Conservation (phyloP, 2,797 vertebrate species). For the Syndactyla subalaris region DNA sequence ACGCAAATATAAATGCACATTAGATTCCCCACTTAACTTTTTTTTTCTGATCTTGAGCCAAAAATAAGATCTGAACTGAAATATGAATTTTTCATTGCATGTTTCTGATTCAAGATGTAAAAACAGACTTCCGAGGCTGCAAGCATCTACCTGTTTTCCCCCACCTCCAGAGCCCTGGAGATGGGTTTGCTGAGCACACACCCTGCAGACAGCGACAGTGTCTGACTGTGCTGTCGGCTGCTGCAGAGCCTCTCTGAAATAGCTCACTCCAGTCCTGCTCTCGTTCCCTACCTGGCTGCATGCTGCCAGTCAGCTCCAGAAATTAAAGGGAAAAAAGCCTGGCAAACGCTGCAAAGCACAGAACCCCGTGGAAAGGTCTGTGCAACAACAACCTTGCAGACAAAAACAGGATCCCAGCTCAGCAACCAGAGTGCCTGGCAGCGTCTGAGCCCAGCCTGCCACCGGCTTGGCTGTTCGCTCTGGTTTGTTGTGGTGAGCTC, state of each 20-base stretch:
- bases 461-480: accelerated
- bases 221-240: neutral
- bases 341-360: neutral
- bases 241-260: neutral
- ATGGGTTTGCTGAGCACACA: constrained; percentile 44
- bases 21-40: constrained; percentile 64
- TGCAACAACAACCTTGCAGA: accelerated
- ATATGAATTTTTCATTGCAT: constrained; percentile 60
- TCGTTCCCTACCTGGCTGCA: neutral
- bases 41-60: constrained; percentile 69
- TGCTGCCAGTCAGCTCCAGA: neutral
- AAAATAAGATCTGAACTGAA: constrained; percentile 65
- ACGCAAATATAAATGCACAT: constrained; percentile 70
- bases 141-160: constrained; percentile 33
- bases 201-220: neutral
- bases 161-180: constrained; percentile 10
- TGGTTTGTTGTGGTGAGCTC: neutral
- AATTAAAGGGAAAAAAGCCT: neutral
- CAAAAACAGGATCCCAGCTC: neutral
- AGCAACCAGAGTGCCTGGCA: neutral
- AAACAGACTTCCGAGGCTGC: constrained; percentile 25
- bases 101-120: constrained; percentile 55
- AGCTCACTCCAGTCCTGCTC: neutral
- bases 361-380: neutral
- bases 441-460: neutral